Evolutionary conservation across 2,113 vertebrate genomes (phyloP).

Genomic region (Caranx ignobilis): DNA sequence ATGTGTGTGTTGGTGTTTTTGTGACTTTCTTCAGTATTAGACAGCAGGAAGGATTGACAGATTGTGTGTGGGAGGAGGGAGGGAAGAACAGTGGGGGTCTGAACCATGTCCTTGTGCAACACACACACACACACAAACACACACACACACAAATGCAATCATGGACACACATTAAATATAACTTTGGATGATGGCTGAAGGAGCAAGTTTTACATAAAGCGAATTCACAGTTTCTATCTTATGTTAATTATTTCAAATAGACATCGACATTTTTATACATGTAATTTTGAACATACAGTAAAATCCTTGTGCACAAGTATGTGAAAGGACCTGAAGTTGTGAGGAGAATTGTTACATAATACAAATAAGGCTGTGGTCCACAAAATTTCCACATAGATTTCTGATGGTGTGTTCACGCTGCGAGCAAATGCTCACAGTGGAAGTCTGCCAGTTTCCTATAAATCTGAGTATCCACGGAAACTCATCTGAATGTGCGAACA

Average conservation of each 20-base stretch:
- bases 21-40: constrained; percentile 37
- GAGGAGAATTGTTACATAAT: background rate
- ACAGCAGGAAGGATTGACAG: constrained; percentile 65
- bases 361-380: background rate
- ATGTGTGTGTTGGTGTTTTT: constrained; percentile 6
- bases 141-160: background rate
- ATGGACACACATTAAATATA: constrained; percentile 21
- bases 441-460: constrained; percentile 31
- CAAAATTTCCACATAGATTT: constrained; percentile 11
- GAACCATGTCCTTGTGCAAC: constrained; percentile 49
- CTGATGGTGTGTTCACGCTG: constrained; percentile 29
- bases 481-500: background rate
- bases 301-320: background rate
- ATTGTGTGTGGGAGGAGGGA: constrained; percentile 72
- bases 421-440: constrained; percentile 33
- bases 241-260: background rate
- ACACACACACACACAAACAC: constrained; percentile 40
- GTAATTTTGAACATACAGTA: background rate
- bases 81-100: constrained; percentile 67
- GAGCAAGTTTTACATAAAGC: constrained; percentile 22
- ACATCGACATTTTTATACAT: background rate
- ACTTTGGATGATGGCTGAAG: constrained; percentile 60
- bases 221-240: constrained; percentile 8
- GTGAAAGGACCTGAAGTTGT: background rate
- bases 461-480: constrained; percentile 52